Evolutionary conservation across 2,797 vertebrate genomes (phyloP), one percentile per base, ranked within the genome.

Genomic region (Prunella strophiata): DNA sequence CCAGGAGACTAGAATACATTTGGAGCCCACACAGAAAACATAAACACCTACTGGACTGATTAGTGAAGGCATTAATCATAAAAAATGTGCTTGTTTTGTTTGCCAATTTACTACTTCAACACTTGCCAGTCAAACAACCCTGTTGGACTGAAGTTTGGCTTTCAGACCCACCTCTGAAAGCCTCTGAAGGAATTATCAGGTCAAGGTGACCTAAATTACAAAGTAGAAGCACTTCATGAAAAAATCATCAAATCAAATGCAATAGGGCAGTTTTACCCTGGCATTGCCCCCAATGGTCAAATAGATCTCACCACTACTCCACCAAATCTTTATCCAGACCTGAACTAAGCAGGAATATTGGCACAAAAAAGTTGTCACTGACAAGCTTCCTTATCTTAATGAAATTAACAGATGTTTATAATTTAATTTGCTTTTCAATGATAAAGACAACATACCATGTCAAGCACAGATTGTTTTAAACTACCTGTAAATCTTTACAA

Each of bases 361-460:
- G 62, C 66, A 84, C 43, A 77, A 84, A 81, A 88, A 91, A 79
- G 52, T 95, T 93, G 89, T 91, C 73, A 32, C 88, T 95, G 89
- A 93, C 84, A 97, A 92, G 79, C 52, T 93, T 95, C 83, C 89
- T 97, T 96, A 97, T 97, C 84, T 91, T 96, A 91, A 96, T 90
- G 94, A 97, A 96, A 94, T 77, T 96, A 93, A 93, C 96, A 97
- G 92, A 96, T 96, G 95, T 93, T 98, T 98, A 97, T 89, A 62
- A 93, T 97, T 97, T 97, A 94, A 98, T 97, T 97, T 98, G 89
- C 91, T 97, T 97, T 97, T 96, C 92, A 96, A 96, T 65, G 87
- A 96, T 90, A 80, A 94, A 96, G 88, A 92, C 77, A 97, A 93
- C 88, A 96, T 97, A 91, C 75, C 70, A 84, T n/a, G 80, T 97